Evolutionary conservation across 2,888 invertebrate genomes (phyloP).

Genomic region (Campaea margaritaria): DNA sequence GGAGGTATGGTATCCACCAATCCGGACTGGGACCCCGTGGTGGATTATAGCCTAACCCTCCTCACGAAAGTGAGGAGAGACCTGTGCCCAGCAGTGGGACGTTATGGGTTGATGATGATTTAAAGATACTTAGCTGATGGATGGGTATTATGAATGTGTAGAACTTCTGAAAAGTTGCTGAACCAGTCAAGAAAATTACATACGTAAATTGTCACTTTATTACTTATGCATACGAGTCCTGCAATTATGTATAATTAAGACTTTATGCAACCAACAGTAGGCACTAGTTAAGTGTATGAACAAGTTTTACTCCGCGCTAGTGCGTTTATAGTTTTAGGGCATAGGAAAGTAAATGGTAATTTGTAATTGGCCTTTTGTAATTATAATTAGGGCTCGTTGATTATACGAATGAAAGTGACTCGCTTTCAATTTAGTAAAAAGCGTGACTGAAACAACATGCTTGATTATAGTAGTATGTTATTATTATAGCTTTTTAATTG

Average conservation of each 20-base stretch:
- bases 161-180: background rate
- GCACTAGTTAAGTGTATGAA: constrained; percentile 11
- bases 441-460: constrained; percentile 24
- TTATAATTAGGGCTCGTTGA: constrained; percentile 40
- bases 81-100: no score
- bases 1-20: no score
- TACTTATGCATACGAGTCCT: constrained; percentile 10
- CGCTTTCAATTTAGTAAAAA: constrained; percentile 40
- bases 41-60: no score
- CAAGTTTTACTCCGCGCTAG: constrained; percentile 34
- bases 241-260: constrained; percentile 14
- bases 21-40: no score
- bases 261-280: constrained; percentile 5
- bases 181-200: constrained; percentile 13
- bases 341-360: constrained; percentile 11
- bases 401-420: constrained; percentile 36
- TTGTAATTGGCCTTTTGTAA: constrained; percentile 19
- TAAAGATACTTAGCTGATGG: no score
- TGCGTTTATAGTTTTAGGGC: constrained; percentile 37
- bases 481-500: background rate
- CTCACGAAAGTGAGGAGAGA: no score
- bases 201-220: constrained; percentile 19
- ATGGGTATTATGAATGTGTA: no score
- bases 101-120: no score
- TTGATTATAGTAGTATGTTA: constrained; percentile 13